Evolutionary conservation across 2,888 invertebrate species (phyloP), one percentile per base, ranked within the genome.

Genomic region (Callyntrura guangdongensis): DNA sequence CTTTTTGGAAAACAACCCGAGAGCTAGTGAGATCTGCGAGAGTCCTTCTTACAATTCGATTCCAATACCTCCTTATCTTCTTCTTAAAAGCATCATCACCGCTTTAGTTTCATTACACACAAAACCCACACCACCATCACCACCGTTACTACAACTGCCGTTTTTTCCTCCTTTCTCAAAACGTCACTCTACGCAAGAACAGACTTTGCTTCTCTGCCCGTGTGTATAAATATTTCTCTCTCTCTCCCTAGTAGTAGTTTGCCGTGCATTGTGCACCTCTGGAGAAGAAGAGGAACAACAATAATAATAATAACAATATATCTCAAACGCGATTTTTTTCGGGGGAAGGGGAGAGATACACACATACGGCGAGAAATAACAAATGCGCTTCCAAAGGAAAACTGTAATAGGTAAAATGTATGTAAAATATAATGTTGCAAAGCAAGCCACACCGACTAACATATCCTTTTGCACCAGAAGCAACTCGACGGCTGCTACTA

Each of bases 71-170:
- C 81, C 49, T 72, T 72, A n/a, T n/a, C n/a, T n/a, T n/a, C n/a
- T n/a, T n/a, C 83, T 77, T 83, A 81, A 82, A 69, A 83, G 77
- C 82, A 88, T 59, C 82, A 72, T 69, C 86, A 86, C 59, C 49
- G 14, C 22, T n/a, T n/a, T n/a, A n/a, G n/a, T n/a, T n/a, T n/a
- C n/a, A n/a, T n/a, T n/a, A 12, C 53, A 20, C 72, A 85, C 72
- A 36, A 14, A 20, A 6, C 45, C 79, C 61, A 61, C 64, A 64
- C 67, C 53, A 64, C 25, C 36, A 85, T 17, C 59, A 79, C 8
- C 61, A 77, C 74, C 77, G 49, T 25, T 56, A 49, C 49, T 25
- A 69, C 27, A 25, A 47, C 47, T 47, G 11, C 47, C 11, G 47
- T 53, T 53, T 53, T 53, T 53, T 53, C n/a, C n/a, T 8, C 53